A percentile compares a stretch with the other conserved stretches of the same genome.
phyloP scores from a whole-genome alignment of 2,113 vertebrate species.

The Mesocricetus auratus region DNA sequence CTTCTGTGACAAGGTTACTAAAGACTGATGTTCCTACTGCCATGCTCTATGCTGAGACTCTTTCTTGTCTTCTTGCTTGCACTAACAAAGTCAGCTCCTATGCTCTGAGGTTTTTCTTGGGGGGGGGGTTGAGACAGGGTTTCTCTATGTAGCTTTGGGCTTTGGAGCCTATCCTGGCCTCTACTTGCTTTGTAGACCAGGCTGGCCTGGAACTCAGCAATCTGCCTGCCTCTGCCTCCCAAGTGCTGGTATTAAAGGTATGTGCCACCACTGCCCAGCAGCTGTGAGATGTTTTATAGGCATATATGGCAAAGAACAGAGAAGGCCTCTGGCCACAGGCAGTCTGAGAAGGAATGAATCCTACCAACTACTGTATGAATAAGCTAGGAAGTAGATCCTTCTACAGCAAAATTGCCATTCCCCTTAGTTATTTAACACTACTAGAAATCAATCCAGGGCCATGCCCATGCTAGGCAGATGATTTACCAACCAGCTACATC shows the following conservation, averaged over 20 bases:
- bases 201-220: too few species aligned
- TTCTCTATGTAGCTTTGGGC: too few species aligned
- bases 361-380: background rate
- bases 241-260: too few species aligned
- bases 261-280: too few species aligned
- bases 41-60: background rate
- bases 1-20: slow-evolving; percentile 7
- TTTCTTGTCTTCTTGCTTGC: background rate
- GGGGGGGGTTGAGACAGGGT: too few species aligned
- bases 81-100: background rate
- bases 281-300: background rate
- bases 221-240: too few species aligned
- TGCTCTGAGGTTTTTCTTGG: background rate
- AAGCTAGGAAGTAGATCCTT: slow-evolving; percentile 1
- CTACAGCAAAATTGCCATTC: background rate
- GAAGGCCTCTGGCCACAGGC: slow-evolving; percentile 14
- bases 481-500: background rate
- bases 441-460: background rate
- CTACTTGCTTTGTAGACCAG: too few species aligned
- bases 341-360: background rate
- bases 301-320: background rate
- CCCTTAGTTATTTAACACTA: too few species aligned
- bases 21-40: background rate
- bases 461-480: too few species aligned
- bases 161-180: too few species aligned